These are phyloP conservation scores for Campodea augens DNA, from an alignment of 1,140 invertebrate genomes.

Conservation along the genomic window DNA sequence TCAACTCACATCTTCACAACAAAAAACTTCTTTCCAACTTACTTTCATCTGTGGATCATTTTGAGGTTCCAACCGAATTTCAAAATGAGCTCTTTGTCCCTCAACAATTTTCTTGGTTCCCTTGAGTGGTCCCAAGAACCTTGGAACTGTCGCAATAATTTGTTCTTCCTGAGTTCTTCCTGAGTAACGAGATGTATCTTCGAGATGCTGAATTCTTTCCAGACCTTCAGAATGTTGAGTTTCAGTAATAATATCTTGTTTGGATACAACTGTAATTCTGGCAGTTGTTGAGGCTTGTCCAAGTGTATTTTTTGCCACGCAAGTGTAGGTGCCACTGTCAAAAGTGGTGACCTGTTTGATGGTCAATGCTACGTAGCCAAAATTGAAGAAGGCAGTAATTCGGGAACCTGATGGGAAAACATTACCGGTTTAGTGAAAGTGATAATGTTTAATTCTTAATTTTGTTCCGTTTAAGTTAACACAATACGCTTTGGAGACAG, in stretches of 20 bases:
- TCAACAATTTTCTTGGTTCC: conserved; percentile 87
- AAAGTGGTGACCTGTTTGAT: conserved; percentile 79
- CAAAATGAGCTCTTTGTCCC: conserved; percentile 88
- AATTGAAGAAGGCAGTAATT: conserved; percentile 88
- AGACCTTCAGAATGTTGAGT: conserved; percentile 69
- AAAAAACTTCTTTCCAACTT: too few relatives aligned
- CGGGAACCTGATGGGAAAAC: conserved; percentile 65
- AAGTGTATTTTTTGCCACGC: conserved; percentile 64
- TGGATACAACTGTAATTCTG: conserved; percentile 65
- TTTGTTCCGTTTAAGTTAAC: too few relatives aligned
- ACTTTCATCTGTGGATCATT: conserved; percentile 64
- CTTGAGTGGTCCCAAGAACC: conserved; percentile 68
- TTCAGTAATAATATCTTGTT: conserved; percentile 65
- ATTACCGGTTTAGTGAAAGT: too few relatives aligned
- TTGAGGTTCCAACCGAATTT: conserved; percentile 81
- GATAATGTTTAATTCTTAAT: too few relatives aligned
- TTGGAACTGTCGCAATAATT: conserved; percentile 50
- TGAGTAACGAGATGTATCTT: conserved; percentile 44
- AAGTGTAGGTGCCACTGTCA: conserved; percentile 83
- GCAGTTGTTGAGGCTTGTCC: conserved; percentile 78
- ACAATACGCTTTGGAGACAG: too few relatives aligned
- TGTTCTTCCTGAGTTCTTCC: conserved; percentile 44
- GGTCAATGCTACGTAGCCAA: conserved; percentile 88
- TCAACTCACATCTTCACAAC: too few relatives aligned
- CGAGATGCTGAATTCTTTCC: conserved; percentile 71